Evolutionary conservation across 2,888 invertebrate genomes (phyloP).

Genomic region (Leptinotarsa juncta): DNA sequence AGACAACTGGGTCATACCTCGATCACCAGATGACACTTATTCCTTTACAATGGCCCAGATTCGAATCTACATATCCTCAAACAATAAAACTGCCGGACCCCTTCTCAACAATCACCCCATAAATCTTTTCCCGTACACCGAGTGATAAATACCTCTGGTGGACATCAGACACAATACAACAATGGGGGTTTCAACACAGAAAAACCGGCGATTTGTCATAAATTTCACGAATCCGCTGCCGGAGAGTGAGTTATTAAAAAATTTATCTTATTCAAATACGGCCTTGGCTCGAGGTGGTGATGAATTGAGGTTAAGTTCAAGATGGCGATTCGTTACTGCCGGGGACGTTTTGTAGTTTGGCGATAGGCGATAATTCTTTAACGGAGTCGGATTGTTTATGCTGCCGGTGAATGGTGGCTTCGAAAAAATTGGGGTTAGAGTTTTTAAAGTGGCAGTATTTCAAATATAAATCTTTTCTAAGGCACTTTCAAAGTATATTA

Average conservation of each 20-base stretch:
- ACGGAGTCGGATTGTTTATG: conserved; percentile 31
- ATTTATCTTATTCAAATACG: conserved; percentile 57
- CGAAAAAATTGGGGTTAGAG: conserved; percentile 19
- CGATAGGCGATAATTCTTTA: conserved; percentile 39
- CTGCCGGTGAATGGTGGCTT: conserved; percentile 35
- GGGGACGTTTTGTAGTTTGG: conserved; percentile 44
- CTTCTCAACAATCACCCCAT: not conserved
- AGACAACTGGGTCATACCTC: not conserved
- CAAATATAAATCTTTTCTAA: too few relatives aligned
- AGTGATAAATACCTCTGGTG: conserved; percentile 17
- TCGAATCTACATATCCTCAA: conserved; percentile 11
- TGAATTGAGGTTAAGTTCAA: conserved; percentile 58
- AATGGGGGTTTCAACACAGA: conserved; percentile 28
- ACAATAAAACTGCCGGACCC: conserved; percentile 16
- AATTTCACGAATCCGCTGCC: conserved; percentile 29
- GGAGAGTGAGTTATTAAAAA: conserved; percentile 53
- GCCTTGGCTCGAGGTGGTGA: conserved; percentile 47
- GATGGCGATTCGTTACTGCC: conserved; percentile 54
- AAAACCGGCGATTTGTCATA: conserved; percentile 38
- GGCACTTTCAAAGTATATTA: too few relatives aligned
- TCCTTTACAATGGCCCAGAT: not conserved
- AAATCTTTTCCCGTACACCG: not conserved
- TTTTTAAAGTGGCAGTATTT: conserved; percentile 6
- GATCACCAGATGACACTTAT: not conserved
- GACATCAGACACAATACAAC: conserved; percentile 27